Evolutionary conservation across 2,888 invertebrate species (phyloP).

Genomic region (Onchidella celtica): DNA sequence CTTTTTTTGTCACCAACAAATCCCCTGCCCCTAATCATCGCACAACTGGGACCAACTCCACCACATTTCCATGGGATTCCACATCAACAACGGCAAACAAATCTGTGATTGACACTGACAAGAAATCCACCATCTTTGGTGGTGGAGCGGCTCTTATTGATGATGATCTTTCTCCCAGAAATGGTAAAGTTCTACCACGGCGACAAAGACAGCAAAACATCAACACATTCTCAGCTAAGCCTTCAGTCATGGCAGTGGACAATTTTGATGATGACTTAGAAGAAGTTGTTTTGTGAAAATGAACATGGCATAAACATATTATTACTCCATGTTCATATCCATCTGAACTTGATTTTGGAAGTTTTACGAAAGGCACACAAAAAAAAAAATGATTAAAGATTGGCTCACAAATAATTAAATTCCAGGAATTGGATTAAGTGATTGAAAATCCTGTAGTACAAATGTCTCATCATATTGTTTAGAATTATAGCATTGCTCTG

Average conservation of each 20-base stretch:
- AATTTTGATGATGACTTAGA: conserved; percentile 76
- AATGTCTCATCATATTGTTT: too few species aligned
- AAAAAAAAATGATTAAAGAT: too few species aligned
- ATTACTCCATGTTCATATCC: too few species aligned
- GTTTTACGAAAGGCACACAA: too few species aligned
- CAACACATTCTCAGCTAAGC: conserved; percentile 69
- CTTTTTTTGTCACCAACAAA: conserved; percentile 40
- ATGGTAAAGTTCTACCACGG: conserved; percentile 58
- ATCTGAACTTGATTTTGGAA: too few species aligned
- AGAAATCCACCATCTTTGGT: conserved; percentile 65
- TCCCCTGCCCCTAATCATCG: background rate
- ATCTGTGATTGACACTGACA: conserved; percentile 11
- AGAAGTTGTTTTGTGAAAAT: conserved; percentile 70
- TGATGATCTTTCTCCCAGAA: conserved; percentile 58
- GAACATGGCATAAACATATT: conserved; percentile 32
- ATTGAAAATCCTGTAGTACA: too few species aligned
- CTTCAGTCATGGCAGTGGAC: conserved; percentile 73
- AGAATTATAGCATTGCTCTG: too few species aligned
- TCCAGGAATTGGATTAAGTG: too few species aligned
- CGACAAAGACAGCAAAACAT: conserved; percentile 61
- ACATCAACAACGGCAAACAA: conserved; percentile 52
- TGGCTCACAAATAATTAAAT: too few species aligned
- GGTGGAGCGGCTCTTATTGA: conserved; percentile 72
- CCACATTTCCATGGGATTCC: conserved; percentile 68
- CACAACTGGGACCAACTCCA: background rate